These are phyloP conservation scores for Athalia circularis DNA, from an alignment of 2,888 invertebrate genomes.

Conservation along the genomic window DNA sequence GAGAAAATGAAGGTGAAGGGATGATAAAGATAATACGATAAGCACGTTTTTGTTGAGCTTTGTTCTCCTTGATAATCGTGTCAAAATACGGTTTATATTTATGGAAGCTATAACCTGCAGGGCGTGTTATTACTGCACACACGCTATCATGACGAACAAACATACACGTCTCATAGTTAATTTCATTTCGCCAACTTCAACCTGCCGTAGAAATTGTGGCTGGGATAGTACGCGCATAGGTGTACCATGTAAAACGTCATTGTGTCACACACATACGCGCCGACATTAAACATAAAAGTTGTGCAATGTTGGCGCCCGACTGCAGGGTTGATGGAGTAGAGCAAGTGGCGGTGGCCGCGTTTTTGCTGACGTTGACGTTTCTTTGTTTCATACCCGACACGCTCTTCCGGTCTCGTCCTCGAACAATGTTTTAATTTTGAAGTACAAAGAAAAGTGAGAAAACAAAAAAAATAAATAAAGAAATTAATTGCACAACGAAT, in stretches of 20 bases:
- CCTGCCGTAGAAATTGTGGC: not conserved
- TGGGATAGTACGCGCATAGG: not conserved
- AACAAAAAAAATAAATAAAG: too few relatives aligned
- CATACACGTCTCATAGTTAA: not conserved
- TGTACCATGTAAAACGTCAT: not conserved
- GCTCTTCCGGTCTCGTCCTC: too few relatives aligned
- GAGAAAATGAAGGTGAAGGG: not conserved
- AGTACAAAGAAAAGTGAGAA: too few relatives aligned
- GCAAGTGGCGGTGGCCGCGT: slow-evolving; percentile 6
- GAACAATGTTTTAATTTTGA: too few relatives aligned
- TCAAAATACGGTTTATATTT: slow-evolving; percentile 3
- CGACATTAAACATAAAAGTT: not conserved
- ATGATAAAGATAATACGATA: slow-evolving; percentile 35
- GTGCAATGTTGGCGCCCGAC: slow-evolving; percentile 21
- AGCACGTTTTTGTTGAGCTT: slow-evolving; percentile 18
- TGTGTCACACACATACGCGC: not conserved
- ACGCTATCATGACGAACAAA: too few relatives aligned
- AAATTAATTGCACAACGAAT: too few relatives aligned
- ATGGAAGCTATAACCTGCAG: not conserved
- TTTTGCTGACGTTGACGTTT: not conserved
- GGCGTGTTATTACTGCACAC: too few relatives aligned
- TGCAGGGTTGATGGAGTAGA: not conserved
- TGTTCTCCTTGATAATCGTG: slow-evolving; percentile 19
- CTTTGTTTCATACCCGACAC: not conserved
- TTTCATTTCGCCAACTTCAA: too few relatives aligned